Evolutionary conservation across 2,113 vertebrate species (phyloP).

Genomic region (Platichthys flesus): DNA sequence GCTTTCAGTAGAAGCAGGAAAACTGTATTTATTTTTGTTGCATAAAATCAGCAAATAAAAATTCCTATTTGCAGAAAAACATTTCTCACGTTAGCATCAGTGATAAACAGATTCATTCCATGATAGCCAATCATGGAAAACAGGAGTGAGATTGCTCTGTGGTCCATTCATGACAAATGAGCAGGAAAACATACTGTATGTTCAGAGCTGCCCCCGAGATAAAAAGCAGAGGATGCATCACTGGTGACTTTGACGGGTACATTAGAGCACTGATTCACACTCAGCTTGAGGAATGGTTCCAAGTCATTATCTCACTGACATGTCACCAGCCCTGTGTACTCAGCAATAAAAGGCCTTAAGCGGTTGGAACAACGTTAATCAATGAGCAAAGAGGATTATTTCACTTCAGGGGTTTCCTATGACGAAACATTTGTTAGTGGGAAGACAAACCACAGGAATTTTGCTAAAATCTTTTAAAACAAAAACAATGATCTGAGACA

Average conservation of each 20-base stretch:
- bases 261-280: slow-evolving; percentile 47
- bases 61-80: background rate
- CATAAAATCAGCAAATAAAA: background rate
- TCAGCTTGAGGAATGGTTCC: slow-evolving; percentile 24
- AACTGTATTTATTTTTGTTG: background rate
- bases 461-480: background rate
- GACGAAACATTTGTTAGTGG: background rate
- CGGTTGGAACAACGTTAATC: background rate
- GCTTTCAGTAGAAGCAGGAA: slow-evolving; percentile 3
- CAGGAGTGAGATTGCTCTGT: background rate
- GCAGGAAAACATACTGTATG: slow-evolving; percentile 13
- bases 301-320: slow-evolving; percentile 21
- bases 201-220: slow-evolving; percentile 15
- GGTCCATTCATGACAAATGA: slow-evolving; percentile 22
- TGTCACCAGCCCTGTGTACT: slow-evolving; percentile 4
- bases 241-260: slow-evolving; percentile 25
- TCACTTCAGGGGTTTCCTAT: background rate
- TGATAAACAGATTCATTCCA: slow-evolving; percentile 25
- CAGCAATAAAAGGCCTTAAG: slow-evolving; percentile 2
- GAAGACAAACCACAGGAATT: background rate
- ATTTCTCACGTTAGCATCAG: background rate
- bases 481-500: too few relatives aligned
- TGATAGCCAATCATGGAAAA: slow-evolving; percentile 26
- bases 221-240: slow-evolving; percentile 17
- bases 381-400: background rate